Percentiles rank a stretch among this genome's conserved stretches.
Evolutionary conservation across 2,797 vertebrate species (phyloP).

Genomic region (Furcifer pardalis): DNA sequence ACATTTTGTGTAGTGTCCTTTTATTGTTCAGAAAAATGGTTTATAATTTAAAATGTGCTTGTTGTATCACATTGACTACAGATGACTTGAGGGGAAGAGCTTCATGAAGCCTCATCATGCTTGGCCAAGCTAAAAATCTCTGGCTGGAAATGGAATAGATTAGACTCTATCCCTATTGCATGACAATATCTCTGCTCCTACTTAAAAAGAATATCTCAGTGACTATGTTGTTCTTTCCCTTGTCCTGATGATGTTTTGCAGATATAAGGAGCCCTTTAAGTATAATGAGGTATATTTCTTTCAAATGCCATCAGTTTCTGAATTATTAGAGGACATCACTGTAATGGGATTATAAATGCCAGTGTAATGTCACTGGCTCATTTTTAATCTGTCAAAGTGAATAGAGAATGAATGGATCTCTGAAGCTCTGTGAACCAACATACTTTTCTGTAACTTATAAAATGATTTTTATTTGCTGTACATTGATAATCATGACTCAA

Average conservation of each 20-base stretch:
- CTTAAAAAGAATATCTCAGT: not conserved
- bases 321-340: slow-evolving; percentile 20
- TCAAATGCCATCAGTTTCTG: slow-evolving; percentile 30
- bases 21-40: not conserved
- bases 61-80: not conserved
- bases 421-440: slow-evolving; percentile 19
- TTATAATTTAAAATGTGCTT: not conserved
- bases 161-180: not conserved
- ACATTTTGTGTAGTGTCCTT: not conserved
- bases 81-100: not conserved
- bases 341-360: slow-evolving; percentile 6
- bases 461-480: not conserved
- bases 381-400: slow-evolving; percentile 17
- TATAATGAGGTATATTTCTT: slow-evolving; percentile 31
- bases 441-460: not conserved
- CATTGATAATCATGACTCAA: not conserved
- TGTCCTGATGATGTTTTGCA: fast-evolving
- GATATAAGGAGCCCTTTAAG: slow-evolving; percentile 37
- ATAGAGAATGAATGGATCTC: not conserved
- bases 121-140: not conserved
- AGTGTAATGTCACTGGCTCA: slow-evolving; percentile 43
- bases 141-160: not conserved
- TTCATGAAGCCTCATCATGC: not conserved
- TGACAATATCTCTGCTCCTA: not conserved
- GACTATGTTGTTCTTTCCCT: slow-evolving; percentile 13